phyloP scores from a whole-genome alignment of 2,113 vertebrate genomes.

The Lipotes vexillifer region DNA sequence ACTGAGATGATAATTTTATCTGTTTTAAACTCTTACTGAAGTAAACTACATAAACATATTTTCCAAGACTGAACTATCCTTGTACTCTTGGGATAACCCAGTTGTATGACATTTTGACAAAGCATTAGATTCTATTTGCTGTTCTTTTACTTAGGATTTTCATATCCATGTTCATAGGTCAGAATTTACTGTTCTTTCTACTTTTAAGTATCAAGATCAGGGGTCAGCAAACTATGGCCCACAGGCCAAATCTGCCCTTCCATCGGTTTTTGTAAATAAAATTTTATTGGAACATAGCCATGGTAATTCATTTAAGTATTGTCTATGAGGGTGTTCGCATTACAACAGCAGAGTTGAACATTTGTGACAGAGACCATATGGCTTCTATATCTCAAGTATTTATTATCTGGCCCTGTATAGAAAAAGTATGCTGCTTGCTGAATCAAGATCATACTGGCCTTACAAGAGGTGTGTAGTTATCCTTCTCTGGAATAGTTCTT shows the following conservation, averaged over 20 bases:
- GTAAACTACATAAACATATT: not conserved
- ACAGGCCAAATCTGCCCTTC: not conserved
- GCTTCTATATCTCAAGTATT: not conserved
- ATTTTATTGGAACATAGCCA: not conserved
- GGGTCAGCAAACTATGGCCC: not conserved
- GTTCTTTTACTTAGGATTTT: not conserved
- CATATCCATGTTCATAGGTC: not conserved
- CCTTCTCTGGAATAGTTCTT: not conserved
- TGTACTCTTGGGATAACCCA: not conserved
- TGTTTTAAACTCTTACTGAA: conserved; percentile 4
- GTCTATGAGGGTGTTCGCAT: not conserved
- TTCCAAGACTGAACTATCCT: not conserved
- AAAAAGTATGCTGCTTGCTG: not conserved
- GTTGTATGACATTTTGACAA: not conserved
- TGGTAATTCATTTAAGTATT: not conserved
- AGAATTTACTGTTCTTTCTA: not conserved
- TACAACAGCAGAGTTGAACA: not conserved
- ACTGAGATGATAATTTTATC: not conserved
- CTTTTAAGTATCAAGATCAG: not conserved
- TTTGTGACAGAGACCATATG: not conserved
- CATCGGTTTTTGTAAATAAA: not conserved
- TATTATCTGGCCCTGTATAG: not conserved
- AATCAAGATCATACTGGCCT: not conserved
- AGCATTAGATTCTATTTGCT: not conserved
- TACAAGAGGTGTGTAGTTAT: not conserved